Conservation (phyloP, 2,888 invertebrate species). For the Megaustenia siamemsis region DNA sequence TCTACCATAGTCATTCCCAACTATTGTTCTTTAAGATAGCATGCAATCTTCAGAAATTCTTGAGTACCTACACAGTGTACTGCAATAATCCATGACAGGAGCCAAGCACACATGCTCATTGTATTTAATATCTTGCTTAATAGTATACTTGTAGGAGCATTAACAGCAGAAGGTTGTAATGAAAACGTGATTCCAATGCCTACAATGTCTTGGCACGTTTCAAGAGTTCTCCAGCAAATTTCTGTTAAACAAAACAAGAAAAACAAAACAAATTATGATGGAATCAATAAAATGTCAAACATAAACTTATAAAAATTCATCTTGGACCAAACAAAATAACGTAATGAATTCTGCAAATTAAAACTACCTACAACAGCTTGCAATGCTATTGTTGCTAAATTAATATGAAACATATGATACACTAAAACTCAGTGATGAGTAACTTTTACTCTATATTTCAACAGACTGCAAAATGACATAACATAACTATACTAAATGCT, state of each 20-base stretch:
- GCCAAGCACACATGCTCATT: background rate
- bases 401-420: too few species aligned
- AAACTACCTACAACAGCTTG: too few species aligned
- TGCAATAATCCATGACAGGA: background rate
- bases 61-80: background rate
- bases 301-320: too few species aligned
- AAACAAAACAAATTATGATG: conserved; percentile 4
- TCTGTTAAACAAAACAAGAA: conserved; percentile 62
- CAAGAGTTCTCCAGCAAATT: conserved; percentile 69
- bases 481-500: too few species aligned
- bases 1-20: background rate
- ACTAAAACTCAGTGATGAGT: too few species aligned
- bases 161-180: background rate
- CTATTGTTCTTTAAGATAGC: background rate
- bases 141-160: background rate
- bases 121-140: background rate
- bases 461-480: too few species aligned
- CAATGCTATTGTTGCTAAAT: too few species aligned
- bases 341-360: too few species aligned
- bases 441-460: too few species aligned
- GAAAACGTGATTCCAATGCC: background rate
- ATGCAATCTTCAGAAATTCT: background rate
- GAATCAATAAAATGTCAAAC: background rate
- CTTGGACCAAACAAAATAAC: too few species aligned
- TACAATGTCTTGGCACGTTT: conserved; percentile 70